These are phyloP conservation scores for Mustela nigripes DNA, from an alignment of 2,113 vertebrate genomes.

Conservation along the genomic window DNA sequence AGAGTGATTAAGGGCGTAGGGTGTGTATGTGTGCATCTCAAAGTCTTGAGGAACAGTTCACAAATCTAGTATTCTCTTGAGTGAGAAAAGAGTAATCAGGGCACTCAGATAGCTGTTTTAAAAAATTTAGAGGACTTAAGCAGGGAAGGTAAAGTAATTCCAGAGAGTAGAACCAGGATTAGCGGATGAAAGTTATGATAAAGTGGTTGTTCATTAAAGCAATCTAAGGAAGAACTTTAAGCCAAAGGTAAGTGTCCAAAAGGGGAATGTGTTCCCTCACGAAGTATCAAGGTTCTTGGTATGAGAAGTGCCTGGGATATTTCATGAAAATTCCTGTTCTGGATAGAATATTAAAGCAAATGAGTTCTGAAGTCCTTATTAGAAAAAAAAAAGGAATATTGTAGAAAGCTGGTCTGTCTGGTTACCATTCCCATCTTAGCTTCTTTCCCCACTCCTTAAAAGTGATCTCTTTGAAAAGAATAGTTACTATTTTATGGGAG, in stretches of 20 bases:
- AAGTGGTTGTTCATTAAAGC: neutral
- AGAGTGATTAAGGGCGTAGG: neutral
- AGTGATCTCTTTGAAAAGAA: neutral
- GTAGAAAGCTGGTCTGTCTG: neutral
- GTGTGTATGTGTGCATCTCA: neutral
- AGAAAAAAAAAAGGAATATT: slow-evolving; percentile 39
- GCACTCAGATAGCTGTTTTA: neutral
- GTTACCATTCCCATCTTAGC: neutral
- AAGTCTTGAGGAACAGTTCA: neutral
- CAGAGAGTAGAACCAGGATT: neutral
- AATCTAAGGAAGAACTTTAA: neutral
- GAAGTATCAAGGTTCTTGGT: neutral
- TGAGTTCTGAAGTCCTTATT: slow-evolving; percentile 24
- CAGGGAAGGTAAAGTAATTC: neutral
- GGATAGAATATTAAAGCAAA: neutral
- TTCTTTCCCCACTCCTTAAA: neutral
- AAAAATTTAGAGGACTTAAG: neutral
- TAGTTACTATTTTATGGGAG: neutral
- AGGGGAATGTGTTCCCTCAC: neutral
- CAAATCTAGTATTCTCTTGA: neutral
- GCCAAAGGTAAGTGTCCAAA: neutral
- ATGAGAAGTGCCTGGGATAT: neutral
- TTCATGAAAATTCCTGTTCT: slow-evolving; percentile 22
- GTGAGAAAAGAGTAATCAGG: neutral
- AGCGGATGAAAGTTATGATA: neutral